Evolutionary conservation across 2,888 invertebrate species (phyloP).

Genomic region (Horisme vitalbata): DNA sequence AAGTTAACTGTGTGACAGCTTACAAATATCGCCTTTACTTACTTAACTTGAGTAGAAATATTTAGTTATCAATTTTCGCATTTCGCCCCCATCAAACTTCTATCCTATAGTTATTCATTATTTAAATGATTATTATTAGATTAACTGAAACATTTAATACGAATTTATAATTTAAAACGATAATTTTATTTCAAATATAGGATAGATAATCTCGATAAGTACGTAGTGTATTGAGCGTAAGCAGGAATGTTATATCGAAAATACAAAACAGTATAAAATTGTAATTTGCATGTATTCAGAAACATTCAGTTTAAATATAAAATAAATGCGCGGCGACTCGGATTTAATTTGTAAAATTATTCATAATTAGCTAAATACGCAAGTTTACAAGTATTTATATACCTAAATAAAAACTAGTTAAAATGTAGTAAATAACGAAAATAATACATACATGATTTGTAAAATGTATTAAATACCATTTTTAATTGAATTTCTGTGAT

Average conservation of each 20-base stretch:
- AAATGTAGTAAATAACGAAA: slow-evolving; percentile 8
- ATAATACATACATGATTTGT: slow-evolving; percentile 39
- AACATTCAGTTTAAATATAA: background rate
- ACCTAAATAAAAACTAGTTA: slow-evolving; percentile 11
- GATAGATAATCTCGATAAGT: slow-evolving; percentile 51
- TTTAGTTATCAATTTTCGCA: slow-evolving; percentile 9
- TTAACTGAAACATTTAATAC: slow-evolving; percentile 12
- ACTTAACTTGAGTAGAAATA: background rate
- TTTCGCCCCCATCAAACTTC: background rate
- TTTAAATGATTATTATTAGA: slow-evolving; percentile 9
- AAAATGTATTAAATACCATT: background rate
- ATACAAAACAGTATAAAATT: background rate
- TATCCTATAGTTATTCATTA: background rate
- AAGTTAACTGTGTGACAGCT: too few relatives aligned
- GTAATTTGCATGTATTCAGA: background rate
- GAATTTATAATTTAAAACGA: background rate
- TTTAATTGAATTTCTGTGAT: slow-evolving; percentile 4
- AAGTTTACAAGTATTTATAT: too few relatives aligned
- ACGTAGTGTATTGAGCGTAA: slow-evolving; percentile 46
- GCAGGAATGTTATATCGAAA: slow-evolving; percentile 50
- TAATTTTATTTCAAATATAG: slow-evolving; percentile 6
- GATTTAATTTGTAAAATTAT: slow-evolving; percentile 4
- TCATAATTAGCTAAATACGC: background rate
- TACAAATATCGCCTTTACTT: too few relatives aligned
- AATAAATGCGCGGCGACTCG: slow-evolving; percentile 22